phyloP scores from a whole-genome alignment of 2,113 vertebrate species.

The Rhadina sibilatrix region DNA sequence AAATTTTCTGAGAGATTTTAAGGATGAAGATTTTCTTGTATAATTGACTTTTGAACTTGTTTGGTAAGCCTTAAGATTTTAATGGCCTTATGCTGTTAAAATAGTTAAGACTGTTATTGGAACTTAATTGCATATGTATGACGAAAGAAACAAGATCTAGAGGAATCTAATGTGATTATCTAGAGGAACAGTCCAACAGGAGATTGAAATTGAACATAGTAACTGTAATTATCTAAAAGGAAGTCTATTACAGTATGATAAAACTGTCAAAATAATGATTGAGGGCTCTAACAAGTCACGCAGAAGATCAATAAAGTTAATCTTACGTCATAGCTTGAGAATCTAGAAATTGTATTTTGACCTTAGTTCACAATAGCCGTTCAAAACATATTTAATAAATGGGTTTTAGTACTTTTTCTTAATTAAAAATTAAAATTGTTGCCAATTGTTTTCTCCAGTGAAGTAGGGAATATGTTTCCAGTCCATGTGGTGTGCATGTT shows the following conservation, averaged over 20 bases:
- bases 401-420: constrained; percentile 22
- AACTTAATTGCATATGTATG: constrained; percentile 46
- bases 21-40: constrained; percentile 9
- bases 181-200: constrained; percentile 52
- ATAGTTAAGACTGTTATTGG: constrained; percentile 42
- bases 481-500: not conserved
- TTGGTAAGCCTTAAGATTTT: not conserved
- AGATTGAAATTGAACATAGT: constrained; percentile 54
- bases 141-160: constrained; percentile 48
- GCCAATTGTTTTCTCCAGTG: not conserved
- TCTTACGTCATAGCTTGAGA: constrained; percentile 67
- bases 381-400: constrained; percentile 60
- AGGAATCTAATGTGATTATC: constrained; percentile 27
- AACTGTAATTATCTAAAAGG: constrained; percentile 70
- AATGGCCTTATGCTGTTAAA: constrained; percentile 1
- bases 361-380: constrained; percentile 42
- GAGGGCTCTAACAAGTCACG: constrained; percentile 63
- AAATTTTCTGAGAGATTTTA: constrained; percentile 33
- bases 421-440: constrained; percentile 37
- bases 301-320: constrained; percentile 72
- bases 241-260: constrained; percentile 77
- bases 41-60: not conserved
- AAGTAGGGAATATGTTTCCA: not conserved
- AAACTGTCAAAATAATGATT: constrained; percentile 78
- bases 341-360: constrained; percentile 73